These are phyloP conservation scores for Dufourea novaeangliae DNA, from an alignment of 1,140 invertebrate species.

Conservation along the genomic window DNA sequence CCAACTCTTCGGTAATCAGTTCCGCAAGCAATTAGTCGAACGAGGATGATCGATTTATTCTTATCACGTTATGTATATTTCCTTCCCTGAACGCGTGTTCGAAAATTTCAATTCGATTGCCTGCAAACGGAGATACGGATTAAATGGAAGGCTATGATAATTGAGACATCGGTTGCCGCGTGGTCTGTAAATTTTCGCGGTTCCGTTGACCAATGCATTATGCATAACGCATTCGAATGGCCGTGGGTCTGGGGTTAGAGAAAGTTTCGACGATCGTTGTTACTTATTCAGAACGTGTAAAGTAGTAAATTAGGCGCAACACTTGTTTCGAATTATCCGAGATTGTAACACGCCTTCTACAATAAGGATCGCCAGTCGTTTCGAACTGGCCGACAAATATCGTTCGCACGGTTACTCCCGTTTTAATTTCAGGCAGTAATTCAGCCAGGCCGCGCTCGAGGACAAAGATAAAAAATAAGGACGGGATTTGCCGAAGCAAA, in stretches of 20 bases:
- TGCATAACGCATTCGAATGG: conserved; percentile 36
- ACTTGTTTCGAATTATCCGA: conserved; percentile 45
- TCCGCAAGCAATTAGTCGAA: too few relatives aligned
- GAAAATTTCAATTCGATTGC: neutral
- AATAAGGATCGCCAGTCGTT: conserved; percentile 21
- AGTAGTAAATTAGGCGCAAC: conserved; percentile 45
- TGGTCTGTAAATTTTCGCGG: conserved; percentile 39
- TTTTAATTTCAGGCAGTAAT: conserved; percentile 17
- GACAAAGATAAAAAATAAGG: neutral
- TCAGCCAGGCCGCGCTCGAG: neutral
- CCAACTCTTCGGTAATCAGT: too few relatives aligned
- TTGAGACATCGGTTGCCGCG: conserved; percentile 35
- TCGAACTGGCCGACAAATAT: neutral
- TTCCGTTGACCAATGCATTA: conserved; percentile 34
- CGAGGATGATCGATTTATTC: neutral
- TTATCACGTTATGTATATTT: neutral
- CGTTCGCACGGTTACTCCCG: neutral
- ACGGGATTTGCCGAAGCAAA: neutral
- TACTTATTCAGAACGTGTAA: conserved; percentile 13
- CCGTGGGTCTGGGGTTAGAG: neutral
- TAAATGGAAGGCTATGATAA: neutral
- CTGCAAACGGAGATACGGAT: neutral
- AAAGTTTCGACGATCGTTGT: conserved; percentile 14
- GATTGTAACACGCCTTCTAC: conserved; percentile 28
- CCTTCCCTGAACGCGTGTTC: neutral